phyloP scores from a whole-genome alignment of 2,797 vertebrate species.

The Hypotaenidia okinawae region DNA sequence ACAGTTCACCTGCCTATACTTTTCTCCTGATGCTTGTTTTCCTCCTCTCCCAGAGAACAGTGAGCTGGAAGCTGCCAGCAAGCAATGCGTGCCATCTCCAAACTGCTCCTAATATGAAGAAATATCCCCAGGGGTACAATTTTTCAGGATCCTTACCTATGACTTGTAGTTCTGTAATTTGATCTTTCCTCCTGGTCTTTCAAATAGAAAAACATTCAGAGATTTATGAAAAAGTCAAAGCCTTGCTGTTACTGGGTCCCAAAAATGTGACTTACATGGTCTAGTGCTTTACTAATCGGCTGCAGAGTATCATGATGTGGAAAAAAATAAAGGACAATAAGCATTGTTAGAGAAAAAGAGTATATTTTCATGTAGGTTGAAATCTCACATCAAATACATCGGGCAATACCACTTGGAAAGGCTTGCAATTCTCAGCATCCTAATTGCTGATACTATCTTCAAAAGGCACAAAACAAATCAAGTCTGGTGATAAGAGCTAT shows the following conservation, averaged over 20 bases:
- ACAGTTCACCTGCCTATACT: background rate
- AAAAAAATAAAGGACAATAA: background rate
- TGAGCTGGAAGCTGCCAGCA: background rate
- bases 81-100: background rate
- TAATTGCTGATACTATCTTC: background rate
- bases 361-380: background rate
- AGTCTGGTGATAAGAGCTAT: background rate
- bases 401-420: background rate
- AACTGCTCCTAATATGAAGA: background rate
- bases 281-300: background rate
- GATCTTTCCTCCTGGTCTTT: background rate
- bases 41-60: background rate
- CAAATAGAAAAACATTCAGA: background rate
- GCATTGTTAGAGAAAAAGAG: background rate
- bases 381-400: background rate
- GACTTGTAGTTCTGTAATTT: background rate
- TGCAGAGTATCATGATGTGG: background rate
- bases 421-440: background rate
- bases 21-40: background rate
- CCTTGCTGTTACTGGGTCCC: background rate
- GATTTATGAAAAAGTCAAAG: background rate
- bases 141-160: background rate
- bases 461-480: conserved; percentile 7
- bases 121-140: background rate
- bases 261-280: background rate